Percentiles rank a stretch among this genome's conserved stretches.
Conservation (phyloP, 2,797 vertebrate genomes). For the Fratercula arctica region DNA sequence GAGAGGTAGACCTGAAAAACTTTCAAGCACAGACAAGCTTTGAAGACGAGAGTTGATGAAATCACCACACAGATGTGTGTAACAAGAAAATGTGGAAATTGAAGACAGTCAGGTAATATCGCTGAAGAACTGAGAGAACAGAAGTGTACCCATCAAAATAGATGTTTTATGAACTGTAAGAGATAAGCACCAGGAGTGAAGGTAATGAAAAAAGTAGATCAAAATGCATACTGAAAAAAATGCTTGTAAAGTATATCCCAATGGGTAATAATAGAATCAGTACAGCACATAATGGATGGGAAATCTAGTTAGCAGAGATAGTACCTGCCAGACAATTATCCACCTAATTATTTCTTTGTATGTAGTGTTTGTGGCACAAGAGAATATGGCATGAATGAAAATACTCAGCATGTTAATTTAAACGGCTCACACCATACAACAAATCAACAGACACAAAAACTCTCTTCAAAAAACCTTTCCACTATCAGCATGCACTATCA, state of each 20-base stretch:
- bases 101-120: background rate
- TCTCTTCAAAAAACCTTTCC: background rate
- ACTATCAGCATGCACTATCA: background rate
- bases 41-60: background rate
- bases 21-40: background rate
- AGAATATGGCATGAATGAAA: background rate
- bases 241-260: background rate
- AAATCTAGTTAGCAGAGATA: background rate
- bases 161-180: background rate
- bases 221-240: background rate
- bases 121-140: background rate
- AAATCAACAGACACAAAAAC: background rate
- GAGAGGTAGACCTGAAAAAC: background rate
- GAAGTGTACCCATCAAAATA: background rate
- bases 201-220: background rate
- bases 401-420: background rate
- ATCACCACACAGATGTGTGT: background rate
- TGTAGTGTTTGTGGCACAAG: background rate
- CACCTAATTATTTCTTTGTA: background rate
- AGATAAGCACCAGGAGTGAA: background rate
- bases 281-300: background rate
- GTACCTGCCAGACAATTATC: background rate
- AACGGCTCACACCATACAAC: background rate
- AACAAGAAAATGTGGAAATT: background rate
- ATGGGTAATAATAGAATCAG: background rate